phyloP scores from a whole-genome alignment of 2,888 invertebrate genomes.

The Rosalia funebris region DNA sequence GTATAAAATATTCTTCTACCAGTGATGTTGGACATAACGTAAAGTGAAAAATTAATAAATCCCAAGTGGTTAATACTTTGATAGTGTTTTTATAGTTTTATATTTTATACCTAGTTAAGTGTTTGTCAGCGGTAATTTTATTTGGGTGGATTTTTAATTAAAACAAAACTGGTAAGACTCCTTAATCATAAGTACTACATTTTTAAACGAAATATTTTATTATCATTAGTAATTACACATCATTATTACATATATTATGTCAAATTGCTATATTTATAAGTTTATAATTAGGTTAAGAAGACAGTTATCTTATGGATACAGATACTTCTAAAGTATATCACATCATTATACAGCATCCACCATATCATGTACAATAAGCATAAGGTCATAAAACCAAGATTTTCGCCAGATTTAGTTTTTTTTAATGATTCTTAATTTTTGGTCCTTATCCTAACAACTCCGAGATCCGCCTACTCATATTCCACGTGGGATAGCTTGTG shows the following conservation, averaged over 20 bases:
- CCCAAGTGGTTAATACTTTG: conserved; percentile 35
- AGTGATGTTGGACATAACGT: conserved; percentile 42
- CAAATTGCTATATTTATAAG: conserved; percentile 48
- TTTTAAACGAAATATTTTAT: no score
- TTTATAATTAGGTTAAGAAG: conserved; percentile 62
- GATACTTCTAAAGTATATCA: no score
- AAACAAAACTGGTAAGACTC: conserved; percentile 37
- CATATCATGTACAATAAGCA: no score
- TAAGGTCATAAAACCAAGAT: no score
- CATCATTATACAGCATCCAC: no score
- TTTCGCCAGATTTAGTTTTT: no score
- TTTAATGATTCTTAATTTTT: no score
- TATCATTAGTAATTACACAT: no score
- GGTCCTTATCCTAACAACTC: background rate
- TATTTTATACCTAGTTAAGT: conserved; percentile 41
- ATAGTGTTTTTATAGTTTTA: conserved; percentile 41
- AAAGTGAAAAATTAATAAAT: conserved; percentile 37
- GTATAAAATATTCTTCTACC: conserved; percentile 49
- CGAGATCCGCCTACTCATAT: conserved; percentile 46
- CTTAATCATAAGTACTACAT: no score
- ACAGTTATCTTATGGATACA: conserved; percentile 46
- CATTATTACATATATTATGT: conserved; percentile 49
- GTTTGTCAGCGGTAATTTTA: conserved; percentile 29
- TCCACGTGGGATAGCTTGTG: conserved; percentile 48
- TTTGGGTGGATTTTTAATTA: conserved; percentile 45